Evolutionary conservation across 2,113 vertebrate genomes (phyloP).

Genomic region (Calyptomena viridis): DNA sequence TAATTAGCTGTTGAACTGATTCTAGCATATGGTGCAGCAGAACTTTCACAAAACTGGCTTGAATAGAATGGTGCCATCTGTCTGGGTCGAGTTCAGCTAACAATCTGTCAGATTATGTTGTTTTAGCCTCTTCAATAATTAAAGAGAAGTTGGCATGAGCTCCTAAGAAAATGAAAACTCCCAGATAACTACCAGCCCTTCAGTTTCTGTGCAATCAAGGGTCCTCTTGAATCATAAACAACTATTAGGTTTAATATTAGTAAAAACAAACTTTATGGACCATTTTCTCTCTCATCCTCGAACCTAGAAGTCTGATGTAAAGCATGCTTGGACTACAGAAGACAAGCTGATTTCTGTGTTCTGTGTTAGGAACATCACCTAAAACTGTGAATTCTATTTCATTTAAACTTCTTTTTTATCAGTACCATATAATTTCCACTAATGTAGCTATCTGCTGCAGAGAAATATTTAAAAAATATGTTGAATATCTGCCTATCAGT

Average conservation of each 20-base stretch:
- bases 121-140: neutral
- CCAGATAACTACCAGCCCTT: neutral
- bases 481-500: neutral
- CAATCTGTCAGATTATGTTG: slow-evolving; percentile 26
- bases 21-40: slow-evolving; percentile 11
- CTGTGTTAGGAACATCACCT: neutral
- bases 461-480: neutral
- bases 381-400: neutral
- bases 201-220: neutral
- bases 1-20: slow-evolving; percentile 38
- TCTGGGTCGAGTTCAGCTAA: slow-evolving; percentile 11
- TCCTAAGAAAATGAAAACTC: neutral
- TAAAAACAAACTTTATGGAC: neutral
- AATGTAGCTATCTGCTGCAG: neutral
- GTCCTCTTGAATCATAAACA: neutral
- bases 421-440: neutral
- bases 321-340: neutral
- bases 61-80: neutral
- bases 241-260: neutral
- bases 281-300: neutral
- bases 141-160: neutral
- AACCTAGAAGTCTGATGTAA: neutral
- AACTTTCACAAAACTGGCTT: slow-evolving; percentile 21
- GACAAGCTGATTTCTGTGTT: neutral
- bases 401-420: neutral